Evolutionary conservation across 2,113 vertebrate species (phyloP).

Genomic region (Bubo blakistoni): DNA sequence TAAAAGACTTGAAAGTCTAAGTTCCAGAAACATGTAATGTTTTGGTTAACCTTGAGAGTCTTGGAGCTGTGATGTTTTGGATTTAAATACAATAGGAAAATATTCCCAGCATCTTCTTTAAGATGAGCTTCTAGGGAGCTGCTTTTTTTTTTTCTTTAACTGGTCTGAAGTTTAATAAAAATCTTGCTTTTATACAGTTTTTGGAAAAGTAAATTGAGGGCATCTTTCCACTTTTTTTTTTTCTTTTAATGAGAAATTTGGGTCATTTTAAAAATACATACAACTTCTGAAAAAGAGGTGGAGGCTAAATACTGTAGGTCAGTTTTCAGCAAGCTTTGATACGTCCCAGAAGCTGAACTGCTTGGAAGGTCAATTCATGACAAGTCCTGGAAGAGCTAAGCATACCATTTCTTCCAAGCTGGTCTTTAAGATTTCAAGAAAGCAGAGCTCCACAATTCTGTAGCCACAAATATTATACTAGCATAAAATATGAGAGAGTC

Average conservation of each 20-base stretch:
- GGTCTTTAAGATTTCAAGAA: neutral
- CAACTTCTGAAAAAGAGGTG: neutral
- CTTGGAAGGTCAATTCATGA: neutral
- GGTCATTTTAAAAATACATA: neutral
- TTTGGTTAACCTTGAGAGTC: neutral
- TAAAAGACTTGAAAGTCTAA: neutral
- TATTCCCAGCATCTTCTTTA: neutral
- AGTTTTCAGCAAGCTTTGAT: neutral
- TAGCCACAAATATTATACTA: neutral
- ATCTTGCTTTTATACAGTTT: neutral
- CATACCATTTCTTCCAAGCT: neutral
- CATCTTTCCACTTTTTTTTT: neutral
- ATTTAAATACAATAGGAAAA: neutral
- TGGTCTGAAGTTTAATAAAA: neutral
- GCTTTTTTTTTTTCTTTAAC: neutral
- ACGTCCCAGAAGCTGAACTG: neutral
- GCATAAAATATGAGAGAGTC: rapidly evolving
- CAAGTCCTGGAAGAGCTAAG: neutral
- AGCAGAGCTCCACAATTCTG: neutral
- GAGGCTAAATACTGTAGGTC: neutral
- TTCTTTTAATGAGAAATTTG: neutral
- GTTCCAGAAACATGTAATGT: neutral
- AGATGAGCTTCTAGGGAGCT: neutral
- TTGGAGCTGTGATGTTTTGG: neutral
- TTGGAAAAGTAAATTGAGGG: neutral